Evolutionary conservation across 2,113 vertebrate genomes (phyloP), one percentile per base, ranked within the genome.

Genomic region (Bubo blakistoni): DNA sequence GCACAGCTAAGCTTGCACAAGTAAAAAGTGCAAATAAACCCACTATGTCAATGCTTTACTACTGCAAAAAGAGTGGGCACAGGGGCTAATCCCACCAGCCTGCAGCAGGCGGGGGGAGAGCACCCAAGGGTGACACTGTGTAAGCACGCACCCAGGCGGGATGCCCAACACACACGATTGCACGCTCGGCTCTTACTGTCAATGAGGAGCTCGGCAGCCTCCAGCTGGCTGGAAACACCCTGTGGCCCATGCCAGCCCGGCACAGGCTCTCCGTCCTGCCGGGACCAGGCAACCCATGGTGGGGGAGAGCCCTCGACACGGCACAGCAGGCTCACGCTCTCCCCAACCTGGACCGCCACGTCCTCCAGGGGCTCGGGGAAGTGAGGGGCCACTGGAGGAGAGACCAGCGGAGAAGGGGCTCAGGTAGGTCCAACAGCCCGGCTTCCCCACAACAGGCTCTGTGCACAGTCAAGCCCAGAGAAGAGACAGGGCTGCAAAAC

Each of bases 261-360:
- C 95, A 99, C 25, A 0, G 96, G 96, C 81, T 97, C 96, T 86
- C 98, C 98, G 0, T 99, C 99, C 92, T 93, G 92, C 42, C 98
- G 98, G 78, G 34, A 97, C 99, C 99, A 99, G 84, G 98, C 77
- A 36, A 99, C 86, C 9, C 4, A 88, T 0, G 98, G 99, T 4
- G 73, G 87, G 2, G 99, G 99, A 81, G 95, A 98, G 55, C 99
- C 99, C 4, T 96, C 89, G 5, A 90, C 98, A 0, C 3, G 83
- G 87, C 99, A 99, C 3, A 95, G 96, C 58, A 99, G 97, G 72
- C 97, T 98, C 84, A 98, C 93, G 0, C 98, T 98, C 49, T 98
- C 98, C 40, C 99, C 99, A 4, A 94, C 96, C 19, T 96, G 97
- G 1, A 97, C 98, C 0, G 96, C 96, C 83, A 96, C 2, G 0